Conservation (phyloP, 2,888 invertebrate genomes). For the Belgica antarctica region DNA sequence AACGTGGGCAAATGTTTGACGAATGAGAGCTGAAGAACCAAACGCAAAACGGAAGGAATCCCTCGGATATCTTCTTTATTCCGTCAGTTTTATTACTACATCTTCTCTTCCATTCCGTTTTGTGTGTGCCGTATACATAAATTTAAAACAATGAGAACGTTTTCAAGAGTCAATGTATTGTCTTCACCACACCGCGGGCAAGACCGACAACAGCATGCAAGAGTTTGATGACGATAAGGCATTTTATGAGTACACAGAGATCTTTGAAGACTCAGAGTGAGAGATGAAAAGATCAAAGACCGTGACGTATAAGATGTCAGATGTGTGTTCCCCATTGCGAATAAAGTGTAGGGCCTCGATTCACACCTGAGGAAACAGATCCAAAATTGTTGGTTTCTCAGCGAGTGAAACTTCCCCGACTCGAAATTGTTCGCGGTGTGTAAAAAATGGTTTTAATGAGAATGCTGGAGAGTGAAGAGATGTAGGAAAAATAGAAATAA, state of each 20-base stretch:
- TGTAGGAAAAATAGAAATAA: not conserved
- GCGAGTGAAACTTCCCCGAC: not conserved
- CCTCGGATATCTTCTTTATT: slow-evolving; percentile 30
- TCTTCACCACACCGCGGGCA: slow-evolving; percentile 5
- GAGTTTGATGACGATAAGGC: slow-evolving; percentile 1
- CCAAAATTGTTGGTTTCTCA: not conserved
- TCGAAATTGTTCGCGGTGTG: not conserved
- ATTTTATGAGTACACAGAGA: not conserved
- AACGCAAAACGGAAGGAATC: slow-evolving; percentile 36
- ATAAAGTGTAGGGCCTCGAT: slow-evolving; percentile 8
- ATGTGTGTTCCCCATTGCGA: not conserved
- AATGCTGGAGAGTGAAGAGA: not conserved
- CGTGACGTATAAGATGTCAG: slow-evolving; percentile 23
- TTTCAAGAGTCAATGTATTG: slow-evolving; percentile 28
- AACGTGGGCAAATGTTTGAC: slow-evolving; percentile 18
- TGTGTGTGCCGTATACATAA: not conserved
- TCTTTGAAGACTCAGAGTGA: not conserved
- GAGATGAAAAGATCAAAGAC: slow-evolving; percentile 33
- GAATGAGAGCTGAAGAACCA: not conserved
- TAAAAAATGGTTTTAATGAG: slow-evolving; percentile 6
- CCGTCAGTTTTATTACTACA: slow-evolving; percentile 3
- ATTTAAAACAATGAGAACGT: not conserved
- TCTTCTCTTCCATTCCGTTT: not conserved
- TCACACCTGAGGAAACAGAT: slow-evolving; percentile 35
- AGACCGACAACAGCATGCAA: not conserved